Evolutionary conservation across 1,140 invertebrate genomes (phyloP).

Genomic region (Drosophila punjabiensis): DNA sequence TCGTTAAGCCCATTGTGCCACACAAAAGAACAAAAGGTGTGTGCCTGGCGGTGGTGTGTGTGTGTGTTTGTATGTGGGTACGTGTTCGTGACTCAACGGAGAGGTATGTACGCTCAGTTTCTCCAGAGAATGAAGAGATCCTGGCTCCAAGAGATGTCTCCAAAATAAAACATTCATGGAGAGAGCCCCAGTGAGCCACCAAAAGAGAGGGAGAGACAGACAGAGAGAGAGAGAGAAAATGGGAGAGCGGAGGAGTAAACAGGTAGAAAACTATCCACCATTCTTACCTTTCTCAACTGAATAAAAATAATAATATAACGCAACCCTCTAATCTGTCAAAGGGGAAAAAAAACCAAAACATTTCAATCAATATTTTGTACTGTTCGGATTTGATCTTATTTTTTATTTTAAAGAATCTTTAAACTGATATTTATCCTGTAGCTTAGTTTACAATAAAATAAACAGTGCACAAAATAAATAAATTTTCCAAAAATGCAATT

Average conservation of each 20-base stretch:
- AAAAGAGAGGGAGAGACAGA: neutral
- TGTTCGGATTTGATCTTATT: neutral
- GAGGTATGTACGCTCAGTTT: constrained; percentile 46
- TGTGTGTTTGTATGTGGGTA: constrained; percentile 27
- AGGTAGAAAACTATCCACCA: constrained; percentile 54
- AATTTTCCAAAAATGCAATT: neutral
- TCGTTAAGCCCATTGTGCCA: constrained; percentile 69
- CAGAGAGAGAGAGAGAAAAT: neutral
- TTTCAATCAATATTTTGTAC: constrained; percentile 6
- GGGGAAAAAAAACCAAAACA: neutral
- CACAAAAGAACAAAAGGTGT: constrained; percentile 75
- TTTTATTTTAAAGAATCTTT: neutral
- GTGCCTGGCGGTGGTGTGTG: neutral
- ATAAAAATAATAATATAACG: constrained; percentile 22
- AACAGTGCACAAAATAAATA: too few species aligned
- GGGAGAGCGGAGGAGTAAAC: constrained; percentile 16
- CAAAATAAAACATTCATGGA: constrained; percentile 15
- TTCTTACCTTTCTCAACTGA: constrained; percentile 3
- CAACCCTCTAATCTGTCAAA: constrained; percentile 8
- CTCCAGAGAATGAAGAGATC: constrained; percentile 25
- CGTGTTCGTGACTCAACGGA: constrained; percentile 64
- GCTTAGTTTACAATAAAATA: too few species aligned
- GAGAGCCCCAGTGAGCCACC: neutral
- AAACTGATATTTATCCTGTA: too few species aligned
- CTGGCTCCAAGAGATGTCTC: constrained; percentile 46